Evolutionary conservation across 2,888 invertebrate genomes (phyloP).

Genomic region (Spisula solida): DNA sequence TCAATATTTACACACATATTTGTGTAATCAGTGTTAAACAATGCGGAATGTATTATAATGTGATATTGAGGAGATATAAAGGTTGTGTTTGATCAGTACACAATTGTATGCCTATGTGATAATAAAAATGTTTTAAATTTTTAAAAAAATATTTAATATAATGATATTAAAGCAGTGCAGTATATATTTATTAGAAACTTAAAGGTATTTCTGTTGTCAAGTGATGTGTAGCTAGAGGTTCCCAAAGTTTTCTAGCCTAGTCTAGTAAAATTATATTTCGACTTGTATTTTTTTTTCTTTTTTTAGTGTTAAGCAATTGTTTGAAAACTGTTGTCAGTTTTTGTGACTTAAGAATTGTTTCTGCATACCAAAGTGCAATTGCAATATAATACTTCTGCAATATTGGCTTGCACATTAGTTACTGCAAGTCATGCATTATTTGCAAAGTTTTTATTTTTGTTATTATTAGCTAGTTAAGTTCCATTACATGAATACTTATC

Average conservation of each 20-base stretch:
- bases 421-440: no score
- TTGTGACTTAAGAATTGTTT: background rate
- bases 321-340: background rate
- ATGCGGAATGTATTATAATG: background rate
- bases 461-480: no score
- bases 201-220: background rate
- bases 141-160: background rate
- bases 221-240: background rate
- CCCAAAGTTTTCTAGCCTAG: background rate
- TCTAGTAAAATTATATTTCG: background rate
- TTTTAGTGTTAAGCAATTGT: background rate
- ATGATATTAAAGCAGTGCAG: background rate
- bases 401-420: no score
- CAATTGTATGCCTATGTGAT: background rate
- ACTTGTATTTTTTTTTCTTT: background rate
- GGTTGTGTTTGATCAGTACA: background rate
- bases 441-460: no score
- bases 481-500: no score
- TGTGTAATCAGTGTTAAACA: background rate
- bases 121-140: background rate
- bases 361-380: no score
- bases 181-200: background rate
- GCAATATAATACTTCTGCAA: no score
- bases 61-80: background rate
- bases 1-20: background rate